Base-by-base conservation (phyloP, 1,140 invertebrate species). In the Tetranychus urticae region DNA sequence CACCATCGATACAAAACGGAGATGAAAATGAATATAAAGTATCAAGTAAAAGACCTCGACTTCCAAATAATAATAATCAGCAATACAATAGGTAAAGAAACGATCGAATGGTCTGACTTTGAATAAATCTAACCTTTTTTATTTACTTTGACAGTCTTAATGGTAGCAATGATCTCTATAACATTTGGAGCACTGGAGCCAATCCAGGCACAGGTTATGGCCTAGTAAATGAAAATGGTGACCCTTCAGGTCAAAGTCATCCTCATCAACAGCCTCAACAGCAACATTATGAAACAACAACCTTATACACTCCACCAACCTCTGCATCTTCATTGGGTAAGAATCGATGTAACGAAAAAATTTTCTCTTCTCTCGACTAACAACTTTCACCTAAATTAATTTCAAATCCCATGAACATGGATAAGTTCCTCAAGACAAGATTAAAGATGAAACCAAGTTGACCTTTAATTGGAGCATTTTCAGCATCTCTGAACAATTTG, bases 241-340 rank as follows among this genome's bases (percentile, higher is more conserved):
- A 37, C 35, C 55, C 36, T 8, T n/a, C 55, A 56, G 13, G 55
- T n/a, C 50, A 52, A 52, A 31, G 55, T 33, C 36, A 56, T 8
- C 36, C 36, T n/a, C 36, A 56, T 56, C 33, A 14, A 56, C 55
- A 35, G 8, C 35, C 36, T 12, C 55, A 56, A 13, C 23, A 42
- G 37, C 45, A 60, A 50, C 63, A 64, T 50, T 64, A 62, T 54
- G 63, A 64, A 56, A 62, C 56, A 7, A 64, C 60, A 33, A 62
- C 63, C 37, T 48, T 64, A 23, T 64, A 64, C 59, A 64, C 63
- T 37, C 63, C 63, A 47, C 63, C 63, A 56, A 63, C 57, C 13
- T 58, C 57, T 4, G 57, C 57, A 8, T 14, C 57, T 45, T 60
- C 59, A n/a, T n/a, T 64, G 31, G 63, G 63, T 64, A 64, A 62